Evolutionary conservation across 2,797 vertebrate species (phyloP).

Genomic region (Sebastes cheni): DNA sequence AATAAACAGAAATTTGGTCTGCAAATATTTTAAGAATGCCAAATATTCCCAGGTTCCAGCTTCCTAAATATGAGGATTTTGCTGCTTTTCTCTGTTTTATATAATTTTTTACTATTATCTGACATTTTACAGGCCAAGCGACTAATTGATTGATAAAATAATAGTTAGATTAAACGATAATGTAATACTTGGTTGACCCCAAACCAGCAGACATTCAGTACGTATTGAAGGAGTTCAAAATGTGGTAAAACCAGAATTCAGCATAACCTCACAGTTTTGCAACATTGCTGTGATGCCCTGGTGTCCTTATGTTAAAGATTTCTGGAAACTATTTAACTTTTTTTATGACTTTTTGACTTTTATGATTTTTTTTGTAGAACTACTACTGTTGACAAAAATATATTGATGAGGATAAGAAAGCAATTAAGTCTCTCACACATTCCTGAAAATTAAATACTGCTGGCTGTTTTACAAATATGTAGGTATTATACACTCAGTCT

Average conservation of each 20-base stretch:
- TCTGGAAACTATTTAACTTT: not conserved
- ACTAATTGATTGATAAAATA: not conserved
- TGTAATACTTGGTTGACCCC: not conserved
- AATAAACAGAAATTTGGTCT: not conserved
- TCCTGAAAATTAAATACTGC: not conserved
- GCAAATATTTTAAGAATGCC: not conserved
- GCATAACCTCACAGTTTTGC: not conserved
- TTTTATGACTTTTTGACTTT: no score
- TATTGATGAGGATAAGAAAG: not conserved
- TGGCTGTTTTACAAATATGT: not conserved
- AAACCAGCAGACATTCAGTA: not conserved
- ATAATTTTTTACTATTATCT: not conserved
- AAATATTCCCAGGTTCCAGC: not conserved
- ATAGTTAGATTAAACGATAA: not conserved
- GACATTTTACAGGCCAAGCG: not conserved
- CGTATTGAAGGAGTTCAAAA: not conserved
- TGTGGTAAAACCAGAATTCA: not conserved
- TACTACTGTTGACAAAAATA: not conserved
- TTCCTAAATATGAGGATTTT: not conserved
- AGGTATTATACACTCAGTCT: not conserved
- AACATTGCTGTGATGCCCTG: not conserved
- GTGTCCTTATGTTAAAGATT: not conserved
- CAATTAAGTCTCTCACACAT: not conserved
- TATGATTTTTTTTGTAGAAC: not conserved
- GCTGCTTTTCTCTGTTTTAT: not conserved